Conservation (phyloP, 2,888 invertebrate genomes). For the Nysson spinosus region DNA sequence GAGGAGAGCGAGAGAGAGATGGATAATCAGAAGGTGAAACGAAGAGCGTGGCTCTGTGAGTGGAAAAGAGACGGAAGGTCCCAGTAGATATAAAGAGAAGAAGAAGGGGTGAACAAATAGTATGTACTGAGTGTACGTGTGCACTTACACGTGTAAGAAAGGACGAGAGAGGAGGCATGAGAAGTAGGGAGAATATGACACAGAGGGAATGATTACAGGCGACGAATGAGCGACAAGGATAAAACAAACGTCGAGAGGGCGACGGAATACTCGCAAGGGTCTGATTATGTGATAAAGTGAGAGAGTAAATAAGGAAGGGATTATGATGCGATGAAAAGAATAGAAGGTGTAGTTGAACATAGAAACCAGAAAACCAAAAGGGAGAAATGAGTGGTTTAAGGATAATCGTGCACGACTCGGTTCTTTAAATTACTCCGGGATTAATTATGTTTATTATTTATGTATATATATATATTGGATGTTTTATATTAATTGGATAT, state of each 20-base stretch:
- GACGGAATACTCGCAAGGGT: slow-evolving; percentile 4
- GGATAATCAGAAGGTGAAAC: slow-evolving; percentile 15
- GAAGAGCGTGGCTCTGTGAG: slow-evolving; percentile 15
- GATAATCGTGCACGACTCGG: too few relatives aligned
- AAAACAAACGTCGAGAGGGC: slow-evolving; percentile 25
- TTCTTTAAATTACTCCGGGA: too few relatives aligned
- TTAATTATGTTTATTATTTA: too few relatives aligned
- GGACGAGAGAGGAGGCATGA: slow-evolving; percentile 24
- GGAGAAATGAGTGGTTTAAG: slow-evolving; percentile 24
- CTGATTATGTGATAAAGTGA: slow-evolving; percentile 15
- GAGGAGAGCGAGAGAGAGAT: slow-evolving; percentile 25
- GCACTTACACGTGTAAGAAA: slow-evolving; percentile 25
- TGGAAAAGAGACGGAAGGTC: slow-evolving; percentile 38
- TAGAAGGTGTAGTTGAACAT: slow-evolving; percentile 6
- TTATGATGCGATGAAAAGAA: slow-evolving; percentile 15
- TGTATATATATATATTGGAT: too few relatives aligned
- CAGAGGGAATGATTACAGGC: slow-evolving; percentile 9
- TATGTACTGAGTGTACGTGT: too few relatives aligned
- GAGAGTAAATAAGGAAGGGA: slow-evolving; percentile 13
- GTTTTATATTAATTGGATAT: too few relatives aligned
- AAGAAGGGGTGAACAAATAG: too few relatives aligned
- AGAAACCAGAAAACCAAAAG: slow-evolving; percentile 12
- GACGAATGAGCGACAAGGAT: slow-evolving; percentile 8
- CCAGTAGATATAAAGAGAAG: too few relatives aligned
- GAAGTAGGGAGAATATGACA: slow-evolving; percentile 6